Evolutionary conservation across 2,113 vertebrate species (phyloP), one percentile per base, ranked within the genome.

Genomic region (Chelonoidis abingdonii): DNA sequence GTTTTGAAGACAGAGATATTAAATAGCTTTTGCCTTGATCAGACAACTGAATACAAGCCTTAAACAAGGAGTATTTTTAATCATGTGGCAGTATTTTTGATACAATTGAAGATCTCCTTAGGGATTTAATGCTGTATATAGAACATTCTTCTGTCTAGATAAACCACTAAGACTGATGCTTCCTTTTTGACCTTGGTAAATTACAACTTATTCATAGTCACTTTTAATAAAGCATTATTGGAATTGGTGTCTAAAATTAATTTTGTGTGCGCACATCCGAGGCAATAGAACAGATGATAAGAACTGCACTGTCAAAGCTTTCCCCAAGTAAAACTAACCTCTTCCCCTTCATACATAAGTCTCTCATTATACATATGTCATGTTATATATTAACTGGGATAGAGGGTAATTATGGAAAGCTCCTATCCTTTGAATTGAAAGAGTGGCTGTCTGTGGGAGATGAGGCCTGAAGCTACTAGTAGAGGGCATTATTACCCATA

Each of bases 361-460:
- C 80, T 87, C 47, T 94, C 78, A 78, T 92, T 96, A 81, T 57
- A 56, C 84, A 86, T n/a, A 85, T 52, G 75, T 59, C 93, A 81
- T 31, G 59, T 93, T 96, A 93, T 62, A 89, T 90, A 92, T 91
- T 93, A 96, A 92, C 83, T 49, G 91, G 44, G 79, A 82, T 69
- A 91, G 49, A 1, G 2, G 50, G 50, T 62, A 35, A 52, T 81
- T 95, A 85, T 56, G 41, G 93, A 90, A 93, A 86, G 10, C 50
- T 93, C 44, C 56, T 93, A 2, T 91, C 38, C 75, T 91, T 75
- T 83, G 81, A 31, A 49, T 81, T 89, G 88, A 88, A 93, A 93
- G 80, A 96, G 65, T 52, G 44, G 12, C 10, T 91, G 44, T 65
- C 52, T 92, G 29, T 92, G 83, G 44, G 44, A 93, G 41, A 91